Conservation (phyloP, 2,888 invertebrate genomes). For the Eupeodes latifasciatus region DNA sequence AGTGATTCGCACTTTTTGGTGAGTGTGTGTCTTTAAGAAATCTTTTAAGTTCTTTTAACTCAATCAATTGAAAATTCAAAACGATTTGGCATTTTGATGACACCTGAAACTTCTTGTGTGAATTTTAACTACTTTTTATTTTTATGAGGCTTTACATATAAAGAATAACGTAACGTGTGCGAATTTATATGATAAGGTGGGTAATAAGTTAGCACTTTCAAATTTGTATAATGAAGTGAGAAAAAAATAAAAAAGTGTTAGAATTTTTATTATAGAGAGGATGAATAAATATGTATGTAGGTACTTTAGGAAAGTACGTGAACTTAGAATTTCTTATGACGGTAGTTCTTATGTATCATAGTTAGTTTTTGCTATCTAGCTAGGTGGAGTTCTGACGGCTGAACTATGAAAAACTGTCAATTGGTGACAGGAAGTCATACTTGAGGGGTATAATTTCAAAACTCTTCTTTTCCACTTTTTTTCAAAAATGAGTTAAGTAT, state of each 20-base stretch:
- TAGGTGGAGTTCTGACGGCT: too few species aligned
- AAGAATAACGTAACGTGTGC: neutral
- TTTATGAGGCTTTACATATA: neutral
- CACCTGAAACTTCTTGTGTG: slow-evolving; percentile 38
- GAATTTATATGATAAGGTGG: neutral
- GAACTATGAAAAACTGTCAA: too few species aligned
- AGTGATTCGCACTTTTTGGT: slow-evolving; percentile 4
- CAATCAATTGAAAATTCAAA: slow-evolving; percentile 49
- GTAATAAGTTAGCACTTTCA: neutral
- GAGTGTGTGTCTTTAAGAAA: slow-evolving; percentile 25
- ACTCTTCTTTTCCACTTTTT: too few species aligned
- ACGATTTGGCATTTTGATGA: slow-evolving; percentile 34
- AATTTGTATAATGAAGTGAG: neutral
- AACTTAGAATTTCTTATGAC: neutral
- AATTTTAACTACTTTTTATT: slow-evolving; percentile 7
- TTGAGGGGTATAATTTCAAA: too few species aligned
- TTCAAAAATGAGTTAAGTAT: too few species aligned
- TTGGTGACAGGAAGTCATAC: too few species aligned
- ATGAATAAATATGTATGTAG: neutral
- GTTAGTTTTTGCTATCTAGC: too few species aligned
- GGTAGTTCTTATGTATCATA: neutral
- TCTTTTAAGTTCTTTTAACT: neutral
- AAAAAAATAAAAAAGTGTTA: slow-evolving; percentile 8
- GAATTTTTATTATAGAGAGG: neutral
- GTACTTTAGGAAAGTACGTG: neutral